A percentile compares a stretch with the other conserved stretches of the same genome.
Evolutionary conservation across 2,888 invertebrate genomes (phyloP).

Genomic region (Drosophila subquinaria): DNA sequence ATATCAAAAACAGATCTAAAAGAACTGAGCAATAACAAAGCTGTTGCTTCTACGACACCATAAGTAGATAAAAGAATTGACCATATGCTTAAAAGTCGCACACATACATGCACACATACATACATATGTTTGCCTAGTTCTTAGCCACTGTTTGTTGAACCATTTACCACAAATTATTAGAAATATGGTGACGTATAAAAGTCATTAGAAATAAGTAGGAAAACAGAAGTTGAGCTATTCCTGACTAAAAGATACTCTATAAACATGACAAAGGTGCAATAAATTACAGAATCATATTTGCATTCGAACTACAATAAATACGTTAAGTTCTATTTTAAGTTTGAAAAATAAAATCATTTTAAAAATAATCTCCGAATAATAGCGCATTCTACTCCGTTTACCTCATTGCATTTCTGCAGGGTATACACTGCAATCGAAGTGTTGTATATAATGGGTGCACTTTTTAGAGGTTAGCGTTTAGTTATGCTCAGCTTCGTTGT

Average conservation of each 20-base stretch:
- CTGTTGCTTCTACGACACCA: not conserved
- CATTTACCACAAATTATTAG: slow-evolving; percentile 68
- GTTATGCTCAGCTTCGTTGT: not conserved
- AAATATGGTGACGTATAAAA: slow-evolving; percentile 73
- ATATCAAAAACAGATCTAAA: slow-evolving; percentile 13
- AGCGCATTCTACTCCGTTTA: not conserved
- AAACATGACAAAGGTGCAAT: not conserved
- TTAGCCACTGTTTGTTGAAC: slow-evolving; percentile 63
- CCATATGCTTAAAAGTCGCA: slow-evolving; percentile 49
- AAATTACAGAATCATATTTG: not conserved
- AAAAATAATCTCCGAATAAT: not conserved
- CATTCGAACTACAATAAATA: not conserved
- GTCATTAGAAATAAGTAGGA: slow-evolving; percentile 41
- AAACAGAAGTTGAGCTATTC: not conserved
- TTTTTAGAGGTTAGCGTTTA: slow-evolving; percentile 21
- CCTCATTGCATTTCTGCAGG: not conserved
- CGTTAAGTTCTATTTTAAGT: not conserved
- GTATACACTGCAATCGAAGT: slow-evolving; percentile 19
- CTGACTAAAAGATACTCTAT: slow-evolving; percentile 22
- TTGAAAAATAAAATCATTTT: not conserved
- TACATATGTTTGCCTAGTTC: slow-evolving; percentile 54
- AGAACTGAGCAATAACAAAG: slow-evolving; percentile 5
- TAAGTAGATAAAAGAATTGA: slow-evolving; percentile 32
- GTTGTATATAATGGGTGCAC: slow-evolving; percentile 55
- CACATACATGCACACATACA: not conserved